Evolutionary conservation across 1,140 invertebrate species (phyloP), one percentile per base, ranked within the genome.

Genomic region (Idris sp.): DNA sequence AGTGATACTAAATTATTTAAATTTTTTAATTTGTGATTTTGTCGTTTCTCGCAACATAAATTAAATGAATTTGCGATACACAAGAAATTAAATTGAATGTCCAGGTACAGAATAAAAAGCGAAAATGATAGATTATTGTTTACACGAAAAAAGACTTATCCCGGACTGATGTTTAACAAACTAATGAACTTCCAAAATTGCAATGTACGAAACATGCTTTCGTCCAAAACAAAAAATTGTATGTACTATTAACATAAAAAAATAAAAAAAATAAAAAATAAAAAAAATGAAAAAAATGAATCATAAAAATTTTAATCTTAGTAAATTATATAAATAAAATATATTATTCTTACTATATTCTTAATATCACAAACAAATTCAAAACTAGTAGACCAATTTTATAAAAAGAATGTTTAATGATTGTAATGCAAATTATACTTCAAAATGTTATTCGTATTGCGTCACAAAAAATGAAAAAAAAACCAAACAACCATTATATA

Each of bases 231-330:
- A 41, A 68, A 25, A 67, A 67, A 61, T 61, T 61, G 31, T 67
- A 35, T 67, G 44, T 74, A 68, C 15, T 67, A 46, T 62, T n/a
- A n/a, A n/a, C n/a, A n/a, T n/a, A n/a, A n/a, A n/a, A n/a, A n/a
- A n/a, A n/a, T n/a, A n/a, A n/a, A 59, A 69, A 28, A 56, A 65
- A 41, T 51, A 25, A 15, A 68, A 69, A 59, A 59, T 10, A 15
- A 62, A 41, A 61, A 41, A 54, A 49, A 56, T 43, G 51, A 33
- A 30, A 5, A 54, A 56, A 67, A 67, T n/a, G n/a, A n/a, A 46
- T 49, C 14, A 41, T 49, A 62, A 67, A 49, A 51, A 44, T 62
- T 61, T 74, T 68, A 74, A 68, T 11, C 13, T n/a, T 67, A 74
- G 56, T 11, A 14, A 62, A 41, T 67, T 56, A 59, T 49, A 65